phyloP scores from a whole-genome alignment of 2,113 vertebrate species.

The Pithys albifrons region DNA sequence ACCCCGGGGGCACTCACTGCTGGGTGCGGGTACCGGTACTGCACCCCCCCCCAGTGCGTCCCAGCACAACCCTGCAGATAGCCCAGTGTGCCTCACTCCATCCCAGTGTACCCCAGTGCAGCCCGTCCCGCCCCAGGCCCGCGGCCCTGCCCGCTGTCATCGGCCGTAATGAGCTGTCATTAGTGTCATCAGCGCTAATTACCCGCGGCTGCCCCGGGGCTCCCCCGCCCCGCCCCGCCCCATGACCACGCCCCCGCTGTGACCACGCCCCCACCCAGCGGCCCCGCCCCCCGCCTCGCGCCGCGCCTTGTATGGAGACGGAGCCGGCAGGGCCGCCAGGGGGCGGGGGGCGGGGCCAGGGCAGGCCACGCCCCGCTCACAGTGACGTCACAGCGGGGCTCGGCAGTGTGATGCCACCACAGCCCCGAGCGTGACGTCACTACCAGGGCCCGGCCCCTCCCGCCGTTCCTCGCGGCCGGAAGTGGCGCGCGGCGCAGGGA shows the following conservation, averaged over 20 bases:
- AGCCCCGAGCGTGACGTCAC: neutral
- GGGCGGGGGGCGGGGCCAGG: no score
- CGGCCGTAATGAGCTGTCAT: neutral
- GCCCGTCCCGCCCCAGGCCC: neutral
- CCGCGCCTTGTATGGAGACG: no score
- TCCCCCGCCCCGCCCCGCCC: no score
- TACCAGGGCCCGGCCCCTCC: neutral
- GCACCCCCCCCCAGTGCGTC: neutral
- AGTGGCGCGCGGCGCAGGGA: neutral
- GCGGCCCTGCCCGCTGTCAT: neutral
- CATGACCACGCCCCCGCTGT: no score
- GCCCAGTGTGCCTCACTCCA: no score
- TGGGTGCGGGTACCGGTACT: no score
- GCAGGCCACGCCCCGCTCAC: no score
- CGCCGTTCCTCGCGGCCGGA: neutral
- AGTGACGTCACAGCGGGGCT: no score
- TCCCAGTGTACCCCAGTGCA: neutral
- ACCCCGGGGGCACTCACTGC: neutral
- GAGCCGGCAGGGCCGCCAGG: no score
- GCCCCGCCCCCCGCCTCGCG: no score
- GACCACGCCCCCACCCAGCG: no score
- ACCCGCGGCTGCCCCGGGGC: neutral
- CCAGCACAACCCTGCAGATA: neutral
- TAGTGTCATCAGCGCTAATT: neutral
- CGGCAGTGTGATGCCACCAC: neutral